Conservation (phyloP, 2,888 invertebrate genomes). For the Drosophila nigricruria region DNA sequence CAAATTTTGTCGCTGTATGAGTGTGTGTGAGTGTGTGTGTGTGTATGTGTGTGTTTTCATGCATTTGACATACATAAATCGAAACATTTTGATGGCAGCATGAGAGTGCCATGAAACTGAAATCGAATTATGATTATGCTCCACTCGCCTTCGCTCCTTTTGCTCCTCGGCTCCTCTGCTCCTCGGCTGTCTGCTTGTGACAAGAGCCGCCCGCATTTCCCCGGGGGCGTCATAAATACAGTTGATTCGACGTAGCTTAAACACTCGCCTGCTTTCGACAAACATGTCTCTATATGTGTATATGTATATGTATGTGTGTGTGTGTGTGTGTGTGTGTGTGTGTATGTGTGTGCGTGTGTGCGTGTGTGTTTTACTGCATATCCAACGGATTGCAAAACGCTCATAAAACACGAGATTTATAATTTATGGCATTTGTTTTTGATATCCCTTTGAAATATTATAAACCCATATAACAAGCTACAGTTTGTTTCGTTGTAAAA, state of each 20-base stretch:
- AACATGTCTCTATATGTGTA: not conserved
- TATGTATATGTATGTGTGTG: not conserved
- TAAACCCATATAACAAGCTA: conserved; percentile 1
- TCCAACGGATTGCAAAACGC: conserved; percentile 31
- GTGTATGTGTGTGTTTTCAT: not conserved
- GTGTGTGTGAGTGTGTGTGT: not conserved
- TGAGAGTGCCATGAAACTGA: conserved; percentile 24
- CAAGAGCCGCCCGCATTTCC: conserved; percentile 4
- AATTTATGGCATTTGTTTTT: conserved; percentile 20
- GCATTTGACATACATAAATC: conserved; percentile 24
- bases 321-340: not conserved
- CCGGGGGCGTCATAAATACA: conserved; percentile 47
- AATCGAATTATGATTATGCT: conserved; percentile 52
- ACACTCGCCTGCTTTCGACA: conserved; percentile 10
- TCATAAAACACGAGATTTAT: conserved; percentile 41
- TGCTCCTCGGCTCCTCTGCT: too few species aligned
- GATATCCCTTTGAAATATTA: conserved; percentile 15
- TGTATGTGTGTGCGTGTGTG: not conserved
- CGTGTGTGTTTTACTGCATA: conserved; percentile 26
- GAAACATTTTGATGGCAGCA: conserved; percentile 37
- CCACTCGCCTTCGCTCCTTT: not conserved
- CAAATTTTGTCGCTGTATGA: not conserved
- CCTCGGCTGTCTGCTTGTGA: not conserved
- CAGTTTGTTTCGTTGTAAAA: not conserved
- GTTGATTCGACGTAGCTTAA: conserved; percentile 21